Percentiles rank a stretch among this genome's conserved stretches.
Evolutionary conservation across 2,888 invertebrate genomes (phyloP).

Genomic region (Teleogryllus oceanicus): DNA sequence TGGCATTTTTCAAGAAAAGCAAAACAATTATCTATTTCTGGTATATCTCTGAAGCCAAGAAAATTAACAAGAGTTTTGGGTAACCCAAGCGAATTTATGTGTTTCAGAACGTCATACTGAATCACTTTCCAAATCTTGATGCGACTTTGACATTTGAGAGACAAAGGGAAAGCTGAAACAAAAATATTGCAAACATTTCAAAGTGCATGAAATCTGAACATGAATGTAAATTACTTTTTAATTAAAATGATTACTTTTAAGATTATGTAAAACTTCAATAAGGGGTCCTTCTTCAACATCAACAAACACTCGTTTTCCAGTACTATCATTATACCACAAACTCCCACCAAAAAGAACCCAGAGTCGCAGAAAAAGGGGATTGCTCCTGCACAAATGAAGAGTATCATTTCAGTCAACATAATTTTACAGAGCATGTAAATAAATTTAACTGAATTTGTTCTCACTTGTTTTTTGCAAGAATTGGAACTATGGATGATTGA

Average conservation of each 20-base stretch:
- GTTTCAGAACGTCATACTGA: background rate
- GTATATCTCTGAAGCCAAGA: constrained; percentile 22
- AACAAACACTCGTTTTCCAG: background rate
- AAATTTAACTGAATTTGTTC: background rate
- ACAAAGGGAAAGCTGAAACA: constrained; percentile 23
- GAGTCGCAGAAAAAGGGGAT: constrained; percentile 21
- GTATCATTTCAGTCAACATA: too few relatives aligned
- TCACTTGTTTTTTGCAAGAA: background rate
- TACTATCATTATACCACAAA: constrained; percentile 19
- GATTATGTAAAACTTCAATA: background rate
- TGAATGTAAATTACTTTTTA: too few relatives aligned
- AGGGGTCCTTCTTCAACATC: constrained; percentile 20
- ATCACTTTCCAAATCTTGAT: background rate
- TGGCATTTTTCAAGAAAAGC: background rate
- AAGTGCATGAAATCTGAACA: background rate
- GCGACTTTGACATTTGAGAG: constrained; percentile 23
- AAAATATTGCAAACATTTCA: constrained; percentile 20
- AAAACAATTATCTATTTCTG: constrained; percentile 21
- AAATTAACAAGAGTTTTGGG: constrained; percentile 19
- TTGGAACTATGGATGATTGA: background rate
- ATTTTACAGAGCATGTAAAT: too few relatives aligned
- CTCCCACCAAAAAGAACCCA: constrained; percentile 30
- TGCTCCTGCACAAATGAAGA: background rate
- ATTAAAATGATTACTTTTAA: constrained; percentile 22
- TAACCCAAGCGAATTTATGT: background rate